Percentiles rank a stretch among this genome's conserved stretches.
Evolutionary conservation across 2,113 vertebrate species (phyloP).

Genomic region (Calyptomena viridis): DNA sequence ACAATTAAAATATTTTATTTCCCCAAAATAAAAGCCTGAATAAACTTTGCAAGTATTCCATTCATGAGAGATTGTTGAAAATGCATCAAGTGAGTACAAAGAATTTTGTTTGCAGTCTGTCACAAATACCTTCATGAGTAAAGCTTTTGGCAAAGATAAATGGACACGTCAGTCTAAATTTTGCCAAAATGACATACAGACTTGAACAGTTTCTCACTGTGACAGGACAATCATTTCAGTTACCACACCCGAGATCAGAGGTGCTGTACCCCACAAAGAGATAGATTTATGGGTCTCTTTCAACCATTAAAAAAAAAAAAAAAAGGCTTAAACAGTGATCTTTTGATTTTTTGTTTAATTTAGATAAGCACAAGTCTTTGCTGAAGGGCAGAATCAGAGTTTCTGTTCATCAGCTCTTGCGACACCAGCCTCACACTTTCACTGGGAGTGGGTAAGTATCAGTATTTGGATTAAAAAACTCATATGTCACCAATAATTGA

Average conservation of each 20-base stretch:
- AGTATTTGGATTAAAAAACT: not conserved
- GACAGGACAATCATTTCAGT: not conserved
- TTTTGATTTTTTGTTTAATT: not conserved
- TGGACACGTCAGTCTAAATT: not conserved
- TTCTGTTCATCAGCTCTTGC: not conserved
- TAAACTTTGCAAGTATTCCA: not conserved
- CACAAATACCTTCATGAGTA: not conserved
- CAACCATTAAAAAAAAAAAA: not conserved
- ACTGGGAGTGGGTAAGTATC: not conserved
- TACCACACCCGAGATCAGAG: not conserved
- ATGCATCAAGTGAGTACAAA: not conserved
- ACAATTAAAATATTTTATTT: not conserved
- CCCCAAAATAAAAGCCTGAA: not conserved
- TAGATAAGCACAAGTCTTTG: not conserved
- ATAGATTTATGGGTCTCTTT: not conserved
- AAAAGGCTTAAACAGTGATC: not conserved
- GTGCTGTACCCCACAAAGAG: not conserved
- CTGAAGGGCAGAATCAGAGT: not conserved
- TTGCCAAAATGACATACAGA: not conserved
- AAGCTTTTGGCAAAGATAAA: not conserved
- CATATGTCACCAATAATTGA: not conserved
- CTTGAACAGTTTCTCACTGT: not conserved
- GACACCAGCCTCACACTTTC: not conserved
- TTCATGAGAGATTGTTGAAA: not conserved
- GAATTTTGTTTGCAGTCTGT: not conserved